Conservation (phyloP, 2,797 vertebrate species). For the Scomberomorus guttatus region DNA sequence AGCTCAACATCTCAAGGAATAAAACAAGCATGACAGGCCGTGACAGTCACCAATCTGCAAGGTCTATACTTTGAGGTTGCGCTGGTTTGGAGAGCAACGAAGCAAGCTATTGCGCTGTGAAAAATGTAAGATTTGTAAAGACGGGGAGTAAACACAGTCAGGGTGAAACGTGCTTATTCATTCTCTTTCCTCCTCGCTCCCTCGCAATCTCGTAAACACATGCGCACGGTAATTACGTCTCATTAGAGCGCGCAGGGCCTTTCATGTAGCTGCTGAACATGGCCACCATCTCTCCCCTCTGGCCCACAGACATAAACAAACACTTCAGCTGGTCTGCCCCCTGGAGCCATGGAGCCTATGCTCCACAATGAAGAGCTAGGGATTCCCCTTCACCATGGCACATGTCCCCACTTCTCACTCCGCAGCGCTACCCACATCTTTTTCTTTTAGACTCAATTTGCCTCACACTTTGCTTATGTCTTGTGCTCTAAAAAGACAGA, state of each 20-base stretch:
- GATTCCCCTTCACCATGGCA: conserved; percentile 63
- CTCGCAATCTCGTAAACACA: conserved; percentile 72
- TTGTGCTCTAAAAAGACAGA: conserved; percentile 20
- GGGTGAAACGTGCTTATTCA: conserved; percentile 50
- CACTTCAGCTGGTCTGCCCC: conserved; percentile 70
- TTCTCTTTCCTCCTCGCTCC: conserved; percentile 51
- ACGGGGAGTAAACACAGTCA: conserved; percentile 56
- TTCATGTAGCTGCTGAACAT: conserved; percentile 78
- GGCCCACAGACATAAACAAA: conserved; percentile 82
- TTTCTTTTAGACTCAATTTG: neutral
- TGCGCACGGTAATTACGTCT: conserved; percentile 66
- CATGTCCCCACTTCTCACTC: conserved; percentile 36
- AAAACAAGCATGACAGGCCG: conserved; percentile 67
- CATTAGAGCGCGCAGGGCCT: conserved; percentile 67
- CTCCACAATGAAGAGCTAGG: conserved; percentile 52
- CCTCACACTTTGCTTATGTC: conserved; percentile 13
- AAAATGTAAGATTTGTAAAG: conserved; percentile 50
- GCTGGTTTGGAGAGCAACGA: conserved; percentile 72
- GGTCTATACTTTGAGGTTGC: conserved; percentile 74
- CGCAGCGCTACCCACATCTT: conserved; percentile 44
- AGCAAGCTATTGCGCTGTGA: conserved; percentile 53
- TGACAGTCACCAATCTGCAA: conserved; percentile 59
- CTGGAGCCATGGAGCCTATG: conserved; percentile 62
- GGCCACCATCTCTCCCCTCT: conserved; percentile 75
- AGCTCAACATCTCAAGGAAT: conserved; percentile 49